phyloP scores from a whole-genome alignment of 2,113 vertebrate genomes.

The Mobula birostris region DNA sequence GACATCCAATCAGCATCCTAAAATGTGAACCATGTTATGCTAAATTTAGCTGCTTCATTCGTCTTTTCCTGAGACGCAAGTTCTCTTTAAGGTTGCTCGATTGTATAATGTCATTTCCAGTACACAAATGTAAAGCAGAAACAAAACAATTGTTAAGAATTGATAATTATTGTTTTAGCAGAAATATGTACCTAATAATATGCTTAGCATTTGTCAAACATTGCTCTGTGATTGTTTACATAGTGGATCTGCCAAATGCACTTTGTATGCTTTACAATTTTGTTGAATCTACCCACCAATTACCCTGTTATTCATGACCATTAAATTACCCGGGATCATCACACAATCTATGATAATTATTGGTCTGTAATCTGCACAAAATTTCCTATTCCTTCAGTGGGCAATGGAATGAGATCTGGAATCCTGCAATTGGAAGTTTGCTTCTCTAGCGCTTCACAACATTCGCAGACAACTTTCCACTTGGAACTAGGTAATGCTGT shows the following conservation, averaged over 20 bases:
- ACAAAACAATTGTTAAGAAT: no score
- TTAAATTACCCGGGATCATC: neutral
- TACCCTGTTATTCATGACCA: neutral
- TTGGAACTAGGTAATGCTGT: neutral
- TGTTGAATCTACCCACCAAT: neutral
- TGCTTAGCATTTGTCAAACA: neutral
- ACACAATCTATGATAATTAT: neutral
- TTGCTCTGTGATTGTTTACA: slow-evolving; percentile 14
- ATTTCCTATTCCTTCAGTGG: neutral
- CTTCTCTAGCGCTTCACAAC: neutral
- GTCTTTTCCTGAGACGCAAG: neutral
- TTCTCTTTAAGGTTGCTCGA: neutral
- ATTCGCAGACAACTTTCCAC: neutral
- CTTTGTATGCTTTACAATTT: neutral
- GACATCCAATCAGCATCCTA: neutral
- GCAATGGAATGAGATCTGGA: neutral
- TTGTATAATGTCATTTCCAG: no score
- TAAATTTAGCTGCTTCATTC: neutral
- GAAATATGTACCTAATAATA: slow-evolving; percentile 18
- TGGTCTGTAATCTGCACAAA: slow-evolving; percentile 22
- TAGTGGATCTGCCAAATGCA: neutral
- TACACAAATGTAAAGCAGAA: no score
- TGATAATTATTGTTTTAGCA: slow-evolving; percentile 27
- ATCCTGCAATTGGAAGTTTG: neutral
- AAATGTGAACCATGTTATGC: neutral